These are phyloP conservation scores for Volucella inflata DNA, from an alignment of 2,888 invertebrate species.

Conservation along the genomic window DNA sequence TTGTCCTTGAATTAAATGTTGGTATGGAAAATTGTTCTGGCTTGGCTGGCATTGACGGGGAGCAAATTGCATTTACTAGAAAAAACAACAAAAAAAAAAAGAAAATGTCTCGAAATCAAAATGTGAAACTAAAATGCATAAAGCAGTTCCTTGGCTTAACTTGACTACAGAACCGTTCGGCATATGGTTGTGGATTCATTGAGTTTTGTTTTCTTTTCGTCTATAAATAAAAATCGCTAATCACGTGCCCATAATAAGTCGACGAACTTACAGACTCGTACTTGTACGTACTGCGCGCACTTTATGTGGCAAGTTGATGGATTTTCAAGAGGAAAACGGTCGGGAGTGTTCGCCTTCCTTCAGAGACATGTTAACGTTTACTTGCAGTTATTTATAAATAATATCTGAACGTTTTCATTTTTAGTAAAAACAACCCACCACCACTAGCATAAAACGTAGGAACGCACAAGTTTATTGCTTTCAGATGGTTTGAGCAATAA, in stretches of 20 bases:
- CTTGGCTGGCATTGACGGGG: constrained; percentile 52
- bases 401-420: constrained; percentile 10
- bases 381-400: constrained; percentile 37
- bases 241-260: constrained; percentile 50
- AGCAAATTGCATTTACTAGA: constrained; percentile 55
- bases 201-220: constrained; percentile 2
- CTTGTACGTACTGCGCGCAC: not conserved
- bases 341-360: not conserved
- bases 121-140: not conserved
- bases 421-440: constrained; percentile 32
- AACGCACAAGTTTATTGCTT: constrained; percentile 28
- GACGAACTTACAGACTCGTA: constrained; percentile 32
- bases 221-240: constrained; percentile 43
- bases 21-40: constrained; percentile 40
- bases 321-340: not conserved
- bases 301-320: constrained; percentile 20
- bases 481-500: constrained; percentile 19
- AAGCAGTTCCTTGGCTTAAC: not conserved
- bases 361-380: constrained; percentile 16
- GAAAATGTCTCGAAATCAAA: not conserved
- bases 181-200: constrained; percentile 13
- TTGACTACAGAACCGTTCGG: constrained; percentile 8
- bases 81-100: constrained; percentile 32
- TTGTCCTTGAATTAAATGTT: constrained; percentile 55
- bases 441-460: not conserved